Evolutionary conservation across 1,140 invertebrate species (phyloP).

Genomic region (Drosophila ananassae): DNA sequence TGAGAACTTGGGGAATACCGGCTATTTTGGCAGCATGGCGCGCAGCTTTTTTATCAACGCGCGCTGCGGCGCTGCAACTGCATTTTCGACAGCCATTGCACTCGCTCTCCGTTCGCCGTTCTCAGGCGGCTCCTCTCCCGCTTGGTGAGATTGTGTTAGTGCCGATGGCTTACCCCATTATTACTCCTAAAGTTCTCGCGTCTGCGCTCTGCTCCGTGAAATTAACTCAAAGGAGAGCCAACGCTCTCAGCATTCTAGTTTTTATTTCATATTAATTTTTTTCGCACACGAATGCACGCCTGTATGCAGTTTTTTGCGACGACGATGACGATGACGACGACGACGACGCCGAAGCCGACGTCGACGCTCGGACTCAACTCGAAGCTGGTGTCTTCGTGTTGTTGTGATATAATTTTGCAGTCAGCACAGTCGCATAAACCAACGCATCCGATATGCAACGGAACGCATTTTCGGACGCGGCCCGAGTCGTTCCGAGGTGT

Average conservation of each 20-base stretch:
- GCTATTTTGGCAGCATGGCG: slow-evolving; percentile 56
- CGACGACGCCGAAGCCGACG: slow-evolving; percentile 40
- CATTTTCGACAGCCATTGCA: slow-evolving; percentile 46
- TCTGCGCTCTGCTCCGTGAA: slow-evolving; percentile 65
- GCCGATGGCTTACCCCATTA: slow-evolving; percentile 58
- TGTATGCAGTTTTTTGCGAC: slow-evolving; percentile 68
- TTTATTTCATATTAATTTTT: slow-evolving; percentile 45
- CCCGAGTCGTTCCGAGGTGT: slow-evolving; percentile 84
- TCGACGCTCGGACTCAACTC: slow-evolving; percentile 30
- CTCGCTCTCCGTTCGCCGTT: slow-evolving; percentile 28
- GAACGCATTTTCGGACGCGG: slow-evolving; percentile 84
- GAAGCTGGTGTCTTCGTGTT: slow-evolving; percentile 71
- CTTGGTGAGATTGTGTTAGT: slow-evolving; percentile 8
- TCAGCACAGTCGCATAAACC: slow-evolving; percentile 84
- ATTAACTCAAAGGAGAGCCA: slow-evolving; percentile 53
- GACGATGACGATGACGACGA: slow-evolving; percentile 10
- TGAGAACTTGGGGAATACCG: background rate
- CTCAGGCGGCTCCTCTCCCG: slow-evolving; percentile 7
- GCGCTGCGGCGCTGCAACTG: slow-evolving; percentile 65
- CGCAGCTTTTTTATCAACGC: slow-evolving; percentile 79
- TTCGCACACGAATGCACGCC: slow-evolving; percentile 60
- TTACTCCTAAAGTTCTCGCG: slow-evolving; percentile 76
- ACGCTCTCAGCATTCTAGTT: slow-evolving; percentile 71
- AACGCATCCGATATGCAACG: slow-evolving; percentile 84
- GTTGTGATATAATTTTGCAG: slow-evolving; percentile 83